Percentiles rank a stretch among this genome's conserved stretches.
These are phyloP conservation scores for Epicampocera succincta DNA, from an alignment of 2,888 invertebrate genomes.

Conservation along the genomic window DNA sequence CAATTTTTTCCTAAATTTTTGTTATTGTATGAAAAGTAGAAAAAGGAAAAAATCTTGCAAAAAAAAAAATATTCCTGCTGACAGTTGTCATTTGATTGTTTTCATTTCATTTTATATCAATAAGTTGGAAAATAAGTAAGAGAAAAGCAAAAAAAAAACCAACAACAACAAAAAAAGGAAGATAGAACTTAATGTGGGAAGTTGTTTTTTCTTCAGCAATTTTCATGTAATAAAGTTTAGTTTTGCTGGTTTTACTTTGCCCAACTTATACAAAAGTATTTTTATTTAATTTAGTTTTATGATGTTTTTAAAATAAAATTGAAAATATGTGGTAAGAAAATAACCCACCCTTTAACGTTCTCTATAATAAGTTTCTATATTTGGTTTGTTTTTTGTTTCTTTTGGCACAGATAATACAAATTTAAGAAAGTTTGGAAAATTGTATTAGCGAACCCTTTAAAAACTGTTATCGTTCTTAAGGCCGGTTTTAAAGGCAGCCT, in stretches of 20 bases:
- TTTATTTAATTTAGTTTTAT: conserved; percentile 64
- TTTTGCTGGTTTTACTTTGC: conserved; percentile 21
- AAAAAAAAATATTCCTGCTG: conserved; percentile 62
- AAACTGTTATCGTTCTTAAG: too few species aligned
- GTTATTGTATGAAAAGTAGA: conserved; percentile 14
- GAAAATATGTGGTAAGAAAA: conserved; percentile 24
- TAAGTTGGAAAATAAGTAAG: conserved; percentile 53
- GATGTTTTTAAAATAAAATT: conserved; percentile 17
- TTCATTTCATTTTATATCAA: conserved; percentile 71
- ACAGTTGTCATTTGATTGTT: conserved; percentile 70
- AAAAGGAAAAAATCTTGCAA: conserved; percentile 11
- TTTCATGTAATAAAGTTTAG: conserved; percentile 48
- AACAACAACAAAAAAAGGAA: conserved; percentile 6
- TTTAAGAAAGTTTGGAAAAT: too few species aligned
- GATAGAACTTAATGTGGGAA: conserved; percentile 23
- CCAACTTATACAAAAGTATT: conserved; percentile 8
- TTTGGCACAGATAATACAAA: neutral
- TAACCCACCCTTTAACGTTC: neutral
- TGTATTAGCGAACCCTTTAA: too few species aligned
- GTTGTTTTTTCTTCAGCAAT: conserved; percentile 8
- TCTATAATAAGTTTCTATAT: neutral
- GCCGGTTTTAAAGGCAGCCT: too few species aligned
- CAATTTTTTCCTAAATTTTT: conserved; percentile 19
- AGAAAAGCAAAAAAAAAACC: too few species aligned
- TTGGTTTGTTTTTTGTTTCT: too few species aligned